Evolutionary conservation across 2,113 vertebrate genomes (phyloP), one percentile per base, ranked within the genome.

Genomic region (Euleptes europaea): DNA sequence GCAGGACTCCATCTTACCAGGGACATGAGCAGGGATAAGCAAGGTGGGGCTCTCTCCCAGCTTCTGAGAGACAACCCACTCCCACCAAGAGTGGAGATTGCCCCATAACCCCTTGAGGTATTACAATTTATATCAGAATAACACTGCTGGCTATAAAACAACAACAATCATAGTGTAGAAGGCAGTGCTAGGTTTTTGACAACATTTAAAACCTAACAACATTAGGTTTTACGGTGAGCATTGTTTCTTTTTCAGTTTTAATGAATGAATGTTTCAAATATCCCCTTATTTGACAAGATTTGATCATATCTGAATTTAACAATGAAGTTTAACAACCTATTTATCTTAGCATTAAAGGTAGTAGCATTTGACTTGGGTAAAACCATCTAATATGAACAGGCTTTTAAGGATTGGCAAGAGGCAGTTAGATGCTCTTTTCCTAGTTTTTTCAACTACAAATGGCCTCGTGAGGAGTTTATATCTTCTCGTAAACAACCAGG

Each of bases 401-500:
- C 67, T 71, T 63, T 63, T 78, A 84, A 23, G 67, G 33, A 9
- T 23, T 31, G 44, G 33, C 66, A n/a, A 40, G 11, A 33, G 28
- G 65, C 5, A 60, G 40, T 35, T 26, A 35, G 66, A 71, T 5
- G 66, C 21, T 23, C 23, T 77, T 78, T 75, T 44, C 4, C 74
- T 57, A n/a, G 47, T 49, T 71, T 84, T 66, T 71, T 44, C 75
- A 33, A 23, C 78, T 71, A 72, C 28, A 79, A 89, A 82, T 60
- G 65, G 60, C 47, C 78, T 66, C 80, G 5, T 31, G 5, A 23
- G 31, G 31, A 83, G 51, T 78, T 69, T 33, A 10, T 51, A 23
- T 63, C 26, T n/a, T 44, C 86, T 83, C 0, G 0, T 79, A 88
- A 90, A 81, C 40, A 84, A 80, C 84, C 57, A 44, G 71, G 84